phyloP scores from a whole-genome alignment of 2,888 invertebrate species.

The Metallyticus violacea region DNA sequence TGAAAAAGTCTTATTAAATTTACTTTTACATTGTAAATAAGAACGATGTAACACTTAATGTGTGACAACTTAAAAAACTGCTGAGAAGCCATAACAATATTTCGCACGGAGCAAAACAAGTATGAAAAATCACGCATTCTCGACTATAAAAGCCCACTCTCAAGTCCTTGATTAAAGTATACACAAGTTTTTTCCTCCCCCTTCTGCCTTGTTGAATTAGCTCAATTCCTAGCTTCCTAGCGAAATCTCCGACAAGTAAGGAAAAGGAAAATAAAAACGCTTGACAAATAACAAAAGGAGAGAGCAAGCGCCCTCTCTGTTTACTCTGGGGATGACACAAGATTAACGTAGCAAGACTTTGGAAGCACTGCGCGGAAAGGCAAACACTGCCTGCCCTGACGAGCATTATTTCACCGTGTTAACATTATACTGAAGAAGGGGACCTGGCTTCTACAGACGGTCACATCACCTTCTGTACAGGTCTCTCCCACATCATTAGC shows the following conservation, averaged over 20 bases:
- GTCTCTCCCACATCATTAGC: no score
- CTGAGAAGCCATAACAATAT: neutral
- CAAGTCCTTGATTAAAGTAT: conserved; percentile 9
- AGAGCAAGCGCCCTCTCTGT: neutral
- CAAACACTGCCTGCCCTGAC: no score
- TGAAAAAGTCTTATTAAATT: neutral
- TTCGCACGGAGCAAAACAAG: neutral
- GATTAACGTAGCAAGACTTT: conserved; percentile 19
- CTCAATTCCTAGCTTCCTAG: conserved; percentile 12
- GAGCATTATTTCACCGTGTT: neutral
- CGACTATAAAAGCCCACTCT: neutral
- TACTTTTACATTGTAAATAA: no score
- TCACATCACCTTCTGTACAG: no score
- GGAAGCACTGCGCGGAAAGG: neutral
- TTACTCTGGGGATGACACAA: conserved; percentile 11
- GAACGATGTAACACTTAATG: no score
- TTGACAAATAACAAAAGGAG: conserved; percentile 15
- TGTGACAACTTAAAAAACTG: neutral
- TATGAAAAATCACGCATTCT: neutral
- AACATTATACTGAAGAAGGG: neutral
- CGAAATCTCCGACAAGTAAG: neutral
- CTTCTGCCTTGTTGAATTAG: conserved; percentile 19
- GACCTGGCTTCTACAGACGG: neutral
- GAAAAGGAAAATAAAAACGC: conserved; percentile 6
- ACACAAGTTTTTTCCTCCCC: neutral